A percentile compares a stretch with the other conserved stretches of the same genome.
Conservation (phyloP, 2,888 invertebrate genomes). For the Nomada hirtipes region DNA sequence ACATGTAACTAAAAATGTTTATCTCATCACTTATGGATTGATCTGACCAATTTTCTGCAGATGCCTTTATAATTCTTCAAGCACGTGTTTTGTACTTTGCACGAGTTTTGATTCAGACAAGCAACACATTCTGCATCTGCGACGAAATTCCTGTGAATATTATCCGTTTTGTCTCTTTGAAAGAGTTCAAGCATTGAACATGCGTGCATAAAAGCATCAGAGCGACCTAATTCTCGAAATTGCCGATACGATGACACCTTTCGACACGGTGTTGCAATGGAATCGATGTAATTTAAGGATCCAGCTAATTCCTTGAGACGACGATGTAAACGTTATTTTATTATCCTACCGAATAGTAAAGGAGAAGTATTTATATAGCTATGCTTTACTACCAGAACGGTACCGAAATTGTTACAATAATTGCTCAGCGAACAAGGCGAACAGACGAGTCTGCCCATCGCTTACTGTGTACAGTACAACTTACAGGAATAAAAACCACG, state of each 20-base stretch:
- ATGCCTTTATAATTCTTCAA: no score
- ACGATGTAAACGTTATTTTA: constrained; percentile 63
- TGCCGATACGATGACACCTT: background rate
- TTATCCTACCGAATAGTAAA: constrained; percentile 55
- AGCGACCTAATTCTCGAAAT: background rate
- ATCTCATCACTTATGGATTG: no score
- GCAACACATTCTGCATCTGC: constrained; percentile 4
- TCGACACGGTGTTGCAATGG: constrained; percentile 22
- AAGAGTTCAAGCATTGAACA: background rate
- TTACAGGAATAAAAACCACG: constrained; percentile 47
- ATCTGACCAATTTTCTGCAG: no score
- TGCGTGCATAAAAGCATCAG: background rate
- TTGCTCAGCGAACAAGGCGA: constrained; percentile 65
- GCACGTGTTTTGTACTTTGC: no score
- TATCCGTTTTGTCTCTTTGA: background rate
- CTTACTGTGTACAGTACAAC: constrained; percentile 60
- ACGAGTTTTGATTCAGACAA: background rate
- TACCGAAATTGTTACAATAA: constrained; percentile 62
- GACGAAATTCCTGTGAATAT: constrained; percentile 7
- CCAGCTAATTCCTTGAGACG: constrained; percentile 42
- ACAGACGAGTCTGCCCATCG: constrained; percentile 58
- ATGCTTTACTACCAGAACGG: constrained; percentile 59
- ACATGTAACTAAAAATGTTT: no score
- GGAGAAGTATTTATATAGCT: constrained; percentile 59
- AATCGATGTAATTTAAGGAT: constrained; percentile 38